Base-by-base conservation (phyloP, 1,140 invertebrate species). In the Solenopsis invicta region DNA sequence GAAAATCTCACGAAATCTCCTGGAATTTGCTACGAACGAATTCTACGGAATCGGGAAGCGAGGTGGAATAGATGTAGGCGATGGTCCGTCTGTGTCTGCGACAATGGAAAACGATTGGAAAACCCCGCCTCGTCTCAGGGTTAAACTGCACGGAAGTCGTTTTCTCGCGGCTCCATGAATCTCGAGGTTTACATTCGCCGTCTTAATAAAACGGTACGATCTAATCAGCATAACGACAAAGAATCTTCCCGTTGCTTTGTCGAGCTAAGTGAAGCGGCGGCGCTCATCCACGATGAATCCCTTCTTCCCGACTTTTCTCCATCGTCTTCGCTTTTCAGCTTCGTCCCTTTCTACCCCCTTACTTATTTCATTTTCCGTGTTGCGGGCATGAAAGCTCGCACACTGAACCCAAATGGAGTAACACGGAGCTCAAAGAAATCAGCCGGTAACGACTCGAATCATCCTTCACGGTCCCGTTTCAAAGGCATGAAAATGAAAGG, bases 321-420 rank as follows among this genome's bases (percentile, higher is more conserved):
- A 8, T 24, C 34, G 1, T 48, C n/a, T 34, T 37, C 29, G 56
- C 41, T 66, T 56, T 37, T 10, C 21, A 34, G 45, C 5, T 71
- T 81, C 50, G 21, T 85, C 64, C 54, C 29, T 34, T 18, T 16
- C 64, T 78, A 29, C 18, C 16, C 5, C 24, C 61, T 34, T 59
- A 82, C 80, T 62, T 86, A 85, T 84, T 85, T 59, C 82, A 34
- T 86, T 80, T 87, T 89, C 74, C 52, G 64, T 76, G 76, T 80
- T 50, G 18, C 21, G 29, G 81, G 62, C 12, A 74, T 72, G 75
- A 87, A 91, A 91, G 67, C 62, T 89, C 69, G 84, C 87, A 86
- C 85, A 74, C 86, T 76, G 90, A 89, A 82, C 78, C 87, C 85
- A 89, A 88, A 89, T 91, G 81, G 89, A 88, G 90, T 92, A 91